Evolutionary conservation across 2,113 vertebrate species (phyloP).

Genomic region (Coptodon bakossiorum): DNA sequence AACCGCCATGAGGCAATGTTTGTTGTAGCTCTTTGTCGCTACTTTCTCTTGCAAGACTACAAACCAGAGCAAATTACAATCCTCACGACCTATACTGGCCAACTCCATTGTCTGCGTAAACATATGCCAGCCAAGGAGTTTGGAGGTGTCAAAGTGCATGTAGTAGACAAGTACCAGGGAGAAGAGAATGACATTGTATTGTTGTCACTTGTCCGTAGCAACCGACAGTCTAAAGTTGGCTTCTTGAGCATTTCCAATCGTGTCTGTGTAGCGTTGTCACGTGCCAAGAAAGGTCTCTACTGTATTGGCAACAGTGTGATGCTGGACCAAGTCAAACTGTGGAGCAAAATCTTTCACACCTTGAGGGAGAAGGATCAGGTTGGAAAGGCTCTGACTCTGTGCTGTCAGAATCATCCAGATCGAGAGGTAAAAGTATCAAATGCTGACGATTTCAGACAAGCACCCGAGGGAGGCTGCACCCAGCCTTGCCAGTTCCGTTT

Average conservation of each 20-base stretch:
- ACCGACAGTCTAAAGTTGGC: constrained; percentile 75
- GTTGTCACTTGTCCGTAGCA: constrained; percentile 91
- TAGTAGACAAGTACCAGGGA: constrained; percentile 97
- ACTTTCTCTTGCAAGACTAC: constrained; percentile 85
- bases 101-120: constrained; percentile 82
- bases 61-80: constrained; percentile 88
- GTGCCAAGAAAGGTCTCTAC: constrained; percentile 90
- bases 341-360: constrained; percentile 83
- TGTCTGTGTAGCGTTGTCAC: constrained; percentile 89
- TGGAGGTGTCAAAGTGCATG: constrained; percentile 83
- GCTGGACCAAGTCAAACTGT: constrained; percentile 79
- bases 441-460: constrained; percentile 76
- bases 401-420: constrained; percentile 88
- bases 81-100: constrained; percentile 90
- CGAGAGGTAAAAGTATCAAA: constrained; percentile 68
- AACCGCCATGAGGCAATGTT: constrained; percentile 86
- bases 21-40: constrained; percentile 83
- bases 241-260: constrained; percentile 90
- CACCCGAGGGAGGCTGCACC: constrained; percentile 88
- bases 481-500: constrained; percentile 84
- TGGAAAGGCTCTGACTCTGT: constrained; percentile 73
- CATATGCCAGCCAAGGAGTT: constrained; percentile 80
- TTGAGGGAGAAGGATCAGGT: constrained; percentile 73
- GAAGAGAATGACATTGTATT: constrained; percentile 94
- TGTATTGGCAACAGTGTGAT: constrained; percentile 85